Base-by-base conservation (phyloP, 2,797 vertebrate genomes). In the Antennarius maculatus region DNA sequence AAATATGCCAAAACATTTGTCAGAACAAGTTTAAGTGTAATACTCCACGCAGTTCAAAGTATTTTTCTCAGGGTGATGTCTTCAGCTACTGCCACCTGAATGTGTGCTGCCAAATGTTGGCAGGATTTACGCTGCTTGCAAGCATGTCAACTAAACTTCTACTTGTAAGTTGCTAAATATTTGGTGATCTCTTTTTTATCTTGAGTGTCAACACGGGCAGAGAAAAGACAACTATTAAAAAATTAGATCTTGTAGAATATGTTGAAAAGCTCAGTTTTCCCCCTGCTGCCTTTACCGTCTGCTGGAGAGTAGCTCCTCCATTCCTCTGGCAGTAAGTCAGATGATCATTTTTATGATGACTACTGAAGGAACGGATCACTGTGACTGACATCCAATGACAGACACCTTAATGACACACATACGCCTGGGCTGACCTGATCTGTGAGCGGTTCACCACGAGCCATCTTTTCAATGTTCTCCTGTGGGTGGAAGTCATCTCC, bases 391-490 rank as follows among this genome's bases (percentile, higher is more conserved):
- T 27, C 51, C 6, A 46, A 47, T 58, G 14, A 54, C 46, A 64
- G 9, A 65, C 51, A 73, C 39, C 23, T 23, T 23, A 63, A 39
- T 49, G 7, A 47, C 4, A 62, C 23, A 72, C 27, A 58, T 23
- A 59, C 17, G 67, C 9, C 13, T 18, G 31, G 11, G 17, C 85
- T 81, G 91, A 97, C 96, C 95, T 97, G 87, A 61, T 98, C 96
- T 66, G 86, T 94, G 29, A 98, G 90, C 0, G 95, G 92, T 67
- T 93, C 92, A 51, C 95, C 94, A n/a, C 83, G 82, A 50, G 89
- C 52, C 96, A 98, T 98, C 89, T 97, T 98, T 61, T 83, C 84
- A 51, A 88, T 92, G 59, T 95, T 98, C 77, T 93, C 93, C 42
- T 79, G 77, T 1, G 96, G 86, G 79, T 98, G 96, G 70, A 94